Percentiles rank a stretch among this genome's conserved stretches.
Evolutionary conservation across 2,888 invertebrate species (phyloP).

Genomic region (Fragum sueziense): DNA sequence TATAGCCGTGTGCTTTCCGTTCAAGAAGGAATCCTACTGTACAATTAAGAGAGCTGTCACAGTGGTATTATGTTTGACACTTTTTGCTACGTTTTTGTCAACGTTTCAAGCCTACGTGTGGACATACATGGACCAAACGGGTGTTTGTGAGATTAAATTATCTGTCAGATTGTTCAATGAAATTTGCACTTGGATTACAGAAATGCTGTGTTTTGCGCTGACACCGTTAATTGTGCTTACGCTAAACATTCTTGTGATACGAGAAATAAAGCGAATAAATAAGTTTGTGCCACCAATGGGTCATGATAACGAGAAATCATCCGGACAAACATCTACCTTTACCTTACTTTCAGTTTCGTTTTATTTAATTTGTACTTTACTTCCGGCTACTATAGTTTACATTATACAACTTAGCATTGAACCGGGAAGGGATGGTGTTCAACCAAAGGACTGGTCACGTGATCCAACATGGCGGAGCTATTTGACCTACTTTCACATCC

Average conservation of each 20-base stretch:
- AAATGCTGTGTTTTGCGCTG: constrained; percentile 76
- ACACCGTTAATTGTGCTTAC: constrained; percentile 78
- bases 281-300: constrained; percentile 15
- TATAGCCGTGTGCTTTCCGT: constrained; percentile 79
- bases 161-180: constrained; percentile 63
- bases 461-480: constrained; percentile 77
- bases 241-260: constrained; percentile 80
- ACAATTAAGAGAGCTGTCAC: constrained; percentile 74
- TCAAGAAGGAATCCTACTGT: constrained; percentile 77
- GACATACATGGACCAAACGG: constrained; percentile 69
- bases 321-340: constrained; percentile 78
- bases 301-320: constrained; percentile 30
- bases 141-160: constrained; percentile 60
- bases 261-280: constrained; percentile 71
- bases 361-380: constrained; percentile 80
- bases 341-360: constrained; percentile 81
- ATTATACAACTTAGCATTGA: constrained; percentile 70
- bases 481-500: constrained; percentile 74
- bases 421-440: constrained; percentile 60
- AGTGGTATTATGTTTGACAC: constrained; percentile 67
- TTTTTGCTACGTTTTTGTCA: constrained; percentile 67
- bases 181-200: constrained; percentile 79
- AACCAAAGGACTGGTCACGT: constrained; percentile 62
- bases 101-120: constrained; percentile 77
- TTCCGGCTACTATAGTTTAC: constrained; percentile 81